Conservation (phyloP, 2,797 vertebrate genomes). For the Sciurus vulgaris region DNA sequence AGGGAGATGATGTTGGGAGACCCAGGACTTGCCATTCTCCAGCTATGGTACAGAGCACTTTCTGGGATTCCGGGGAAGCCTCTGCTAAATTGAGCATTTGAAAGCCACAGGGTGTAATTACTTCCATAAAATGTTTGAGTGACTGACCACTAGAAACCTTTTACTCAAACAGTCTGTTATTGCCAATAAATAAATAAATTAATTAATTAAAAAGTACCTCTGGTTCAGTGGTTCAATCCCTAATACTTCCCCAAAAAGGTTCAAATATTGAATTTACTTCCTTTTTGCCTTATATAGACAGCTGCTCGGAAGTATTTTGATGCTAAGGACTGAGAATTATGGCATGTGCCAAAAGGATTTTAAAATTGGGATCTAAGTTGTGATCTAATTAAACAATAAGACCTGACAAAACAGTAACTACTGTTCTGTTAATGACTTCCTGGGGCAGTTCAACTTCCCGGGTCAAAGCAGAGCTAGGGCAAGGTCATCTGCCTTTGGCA, state of each 20-base stretch:
- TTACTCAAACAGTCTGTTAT: conserved; percentile 72
- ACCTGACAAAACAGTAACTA: conserved; percentile 89
- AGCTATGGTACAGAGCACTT: conserved; percentile 64
- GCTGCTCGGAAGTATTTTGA: conserved; percentile 87
- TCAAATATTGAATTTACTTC: conserved; percentile 88
- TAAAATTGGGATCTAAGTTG: conserved; percentile 87
- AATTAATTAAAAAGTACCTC: too few species aligned
- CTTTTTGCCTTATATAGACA: conserved; percentile 79
- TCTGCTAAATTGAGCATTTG: conserved; percentile 73
- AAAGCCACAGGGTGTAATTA: conserved; percentile 83
- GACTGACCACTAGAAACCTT: conserved; percentile 85
- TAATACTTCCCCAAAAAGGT: not conserved
- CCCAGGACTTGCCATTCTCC: conserved; percentile 34
- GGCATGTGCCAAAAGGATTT: conserved; percentile 90
- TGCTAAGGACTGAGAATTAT: conserved; percentile 86
- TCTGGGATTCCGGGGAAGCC: conserved; percentile 73
- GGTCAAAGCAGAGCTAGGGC: conserved; percentile 87
- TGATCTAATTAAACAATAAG: conserved; percentile 92
- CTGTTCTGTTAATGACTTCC: conserved; percentile 89
- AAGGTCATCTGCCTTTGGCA: conserved; percentile 86
- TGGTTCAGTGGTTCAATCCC: too few species aligned
- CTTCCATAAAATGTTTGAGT: conserved; percentile 85
- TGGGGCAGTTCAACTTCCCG: conserved; percentile 86
- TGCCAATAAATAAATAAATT: not conserved
- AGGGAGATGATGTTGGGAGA: not conserved